A percentile compares a stretch with the other conserved stretches of the same genome.
Conservation (phyloP, 1,140 invertebrate species). For the Choristoneura fumiferana region DNA sequence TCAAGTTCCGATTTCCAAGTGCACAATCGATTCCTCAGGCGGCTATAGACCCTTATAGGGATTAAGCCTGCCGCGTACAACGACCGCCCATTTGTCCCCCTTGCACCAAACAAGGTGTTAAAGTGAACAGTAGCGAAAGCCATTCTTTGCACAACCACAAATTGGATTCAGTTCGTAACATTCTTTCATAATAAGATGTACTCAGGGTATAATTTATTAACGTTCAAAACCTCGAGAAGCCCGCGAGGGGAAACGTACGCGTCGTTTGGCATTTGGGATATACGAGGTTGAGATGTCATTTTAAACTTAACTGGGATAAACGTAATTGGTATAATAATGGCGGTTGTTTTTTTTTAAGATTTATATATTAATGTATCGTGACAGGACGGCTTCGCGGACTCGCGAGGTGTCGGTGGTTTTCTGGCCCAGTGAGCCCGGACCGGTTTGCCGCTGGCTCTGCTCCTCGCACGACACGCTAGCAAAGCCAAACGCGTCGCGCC, state of each 20-base stretch:
- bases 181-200: slow-evolving; percentile 3
- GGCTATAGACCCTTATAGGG: slow-evolving; percentile 48
- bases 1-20: slow-evolving; percentile 15
- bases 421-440: slow-evolving; percentile 68
- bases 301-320: slow-evolving; percentile 41
- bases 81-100: slow-evolving; percentile 60
- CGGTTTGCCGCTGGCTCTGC: slow-evolving; percentile 51
- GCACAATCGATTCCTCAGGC: slow-evolving; percentile 31
- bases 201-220: slow-evolving; percentile 18
- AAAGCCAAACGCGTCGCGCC: slow-evolving; percentile 56
- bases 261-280: slow-evolving; percentile 29
- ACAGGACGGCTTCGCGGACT: slow-evolving; percentile 58
- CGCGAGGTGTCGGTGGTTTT: slow-evolving; percentile 73
- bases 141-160: slow-evolving; percentile 40
- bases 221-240: slow-evolving; percentile 23
- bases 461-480: slow-evolving; percentile 55
- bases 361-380: slow-evolving; percentile 75
- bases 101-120: slow-evolving; percentile 60
- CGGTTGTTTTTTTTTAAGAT: slow-evolving; percentile 63
- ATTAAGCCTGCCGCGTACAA: slow-evolving; percentile 49
- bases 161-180: slow-evolving; percentile 35
- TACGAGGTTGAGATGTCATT: slow-evolving; percentile 34
- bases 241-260: slow-evolving; percentile 29
- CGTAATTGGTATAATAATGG: slow-evolving; percentile 67
- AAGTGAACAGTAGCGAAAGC: slow-evolving; percentile 41